phyloP scores from a whole-genome alignment of 2,797 vertebrate genomes.

The Pseudochromis fuscus region DNA sequence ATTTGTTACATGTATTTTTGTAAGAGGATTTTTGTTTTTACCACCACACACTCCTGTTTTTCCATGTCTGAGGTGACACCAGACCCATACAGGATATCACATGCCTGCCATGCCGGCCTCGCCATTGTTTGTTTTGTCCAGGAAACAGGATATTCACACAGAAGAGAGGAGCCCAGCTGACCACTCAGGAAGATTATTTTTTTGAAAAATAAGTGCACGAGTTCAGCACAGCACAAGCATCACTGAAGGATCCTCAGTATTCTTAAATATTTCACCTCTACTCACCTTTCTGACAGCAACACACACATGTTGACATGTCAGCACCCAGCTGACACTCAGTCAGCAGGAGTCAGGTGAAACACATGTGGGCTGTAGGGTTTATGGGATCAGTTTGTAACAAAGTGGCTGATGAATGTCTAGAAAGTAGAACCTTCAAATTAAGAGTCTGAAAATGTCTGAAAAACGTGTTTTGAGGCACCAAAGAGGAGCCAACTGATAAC shows the following conservation, averaged over 20 bases:
- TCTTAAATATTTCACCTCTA: no score
- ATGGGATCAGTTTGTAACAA: background rate
- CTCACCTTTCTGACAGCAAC: conserved; percentile 43
- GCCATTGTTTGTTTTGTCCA: conserved; percentile 83
- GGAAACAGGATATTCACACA: conserved; percentile 86
- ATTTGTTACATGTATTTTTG: background rate
- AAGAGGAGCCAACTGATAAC: background rate
- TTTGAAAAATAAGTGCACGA: background rate
- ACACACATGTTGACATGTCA: conserved; percentile 63
- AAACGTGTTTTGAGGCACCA: background rate
- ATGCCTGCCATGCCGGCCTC: conserved; percentile 61
- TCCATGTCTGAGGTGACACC: conserved; percentile 48
- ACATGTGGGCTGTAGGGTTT: conserved; percentile 4
- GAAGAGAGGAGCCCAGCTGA: conserved; percentile 52
- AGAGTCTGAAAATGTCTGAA: background rate
- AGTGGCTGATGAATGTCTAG: background rate
- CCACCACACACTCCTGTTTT: conserved; percentile 15
- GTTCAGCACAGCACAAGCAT: no score
- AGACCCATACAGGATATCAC: conserved; percentile 78
- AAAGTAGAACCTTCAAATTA: background rate
- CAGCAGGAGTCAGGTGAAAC: conserved; percentile 25
- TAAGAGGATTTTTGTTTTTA: background rate
- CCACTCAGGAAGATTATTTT: background rate
- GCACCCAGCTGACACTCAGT: conserved; percentile 42
- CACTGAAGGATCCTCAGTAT: no score